Evolutionary conservation across 2,888 invertebrate species (phyloP).

Genomic region (Heliconius charithonia): DNA sequence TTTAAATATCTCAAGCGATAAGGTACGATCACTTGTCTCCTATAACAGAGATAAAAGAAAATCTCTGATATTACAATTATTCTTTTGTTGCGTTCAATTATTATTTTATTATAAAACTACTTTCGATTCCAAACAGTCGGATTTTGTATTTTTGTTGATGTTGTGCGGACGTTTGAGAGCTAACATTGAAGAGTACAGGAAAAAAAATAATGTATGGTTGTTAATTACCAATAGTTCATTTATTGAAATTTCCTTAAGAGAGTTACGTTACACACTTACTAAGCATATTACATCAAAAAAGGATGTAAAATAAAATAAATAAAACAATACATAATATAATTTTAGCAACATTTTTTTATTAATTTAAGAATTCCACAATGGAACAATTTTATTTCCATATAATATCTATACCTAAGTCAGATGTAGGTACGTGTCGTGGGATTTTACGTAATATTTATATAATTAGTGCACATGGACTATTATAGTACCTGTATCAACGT

Average conservation of each 20-base stretch:
- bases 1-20: not conserved
- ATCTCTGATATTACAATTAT: too few relatives aligned
- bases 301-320: constrained; percentile 51
- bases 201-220: too few relatives aligned
- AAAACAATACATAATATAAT: constrained; percentile 66
- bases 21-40: not conserved
- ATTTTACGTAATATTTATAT: constrained; percentile 58
- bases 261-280: too few relatives aligned
- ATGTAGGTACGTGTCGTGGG: constrained; percentile 71
- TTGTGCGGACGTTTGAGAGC: too few relatives aligned
- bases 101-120: too few relatives aligned
- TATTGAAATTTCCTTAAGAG: too few relatives aligned
- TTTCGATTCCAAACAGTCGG: too few relatives aligned
- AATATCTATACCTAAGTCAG: constrained; percentile 75
- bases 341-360: constrained; percentile 85
- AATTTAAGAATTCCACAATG: constrained; percentile 83
- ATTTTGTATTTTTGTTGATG: too few relatives aligned
- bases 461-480: constrained; percentile 72
- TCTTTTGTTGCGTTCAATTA: too few relatives aligned
- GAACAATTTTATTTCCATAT: constrained; percentile 79
- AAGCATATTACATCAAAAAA: not conserved
- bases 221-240: too few relatives aligned
- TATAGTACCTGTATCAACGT: constrained; percentile 68
- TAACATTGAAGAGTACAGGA: too few relatives aligned
- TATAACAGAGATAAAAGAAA: too few relatives aligned